A percentile compares a stretch with the other conserved stretches of the same genome.
Evolutionary conservation across 1,140 invertebrate genomes (phyloP).

Genomic region (Rhynchophorus ferrugineus): DNA sequence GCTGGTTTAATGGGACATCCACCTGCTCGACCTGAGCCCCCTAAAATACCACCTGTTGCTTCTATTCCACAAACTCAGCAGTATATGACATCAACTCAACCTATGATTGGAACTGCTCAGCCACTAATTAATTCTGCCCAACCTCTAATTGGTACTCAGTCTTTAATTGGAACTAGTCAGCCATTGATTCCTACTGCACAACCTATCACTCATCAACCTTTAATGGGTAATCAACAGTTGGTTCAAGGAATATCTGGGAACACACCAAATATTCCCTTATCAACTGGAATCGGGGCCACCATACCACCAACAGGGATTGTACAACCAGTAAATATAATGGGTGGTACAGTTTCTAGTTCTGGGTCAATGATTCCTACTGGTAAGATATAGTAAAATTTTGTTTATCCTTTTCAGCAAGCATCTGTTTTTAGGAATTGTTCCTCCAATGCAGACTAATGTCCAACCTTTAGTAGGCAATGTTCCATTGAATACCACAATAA

Average conservation of each 20-base stretch:
- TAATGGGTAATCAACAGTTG: slow-evolving; percentile 11
- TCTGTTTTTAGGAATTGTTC: slow-evolving; percentile 30
- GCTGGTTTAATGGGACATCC: slow-evolving; percentile 25
- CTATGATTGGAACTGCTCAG: slow-evolving; percentile 23
- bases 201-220: slow-evolving; percentile 1
- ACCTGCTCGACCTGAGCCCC: slow-evolving; percentile 45
- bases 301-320: slow-evolving; percentile 18
- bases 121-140: slow-evolving; percentile 15
- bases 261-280: slow-evolving; percentile 1
- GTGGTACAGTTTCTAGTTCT: slow-evolving; percentile 4
- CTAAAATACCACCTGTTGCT: slow-evolving; percentile 30
- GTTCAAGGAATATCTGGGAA: slow-evolving; percentile 9
- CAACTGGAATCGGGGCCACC: neutral
- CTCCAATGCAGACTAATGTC: slow-evolving; percentile 33
- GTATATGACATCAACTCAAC: slow-evolving; percentile 25
- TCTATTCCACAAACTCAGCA: slow-evolving; percentile 14
- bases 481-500: slow-evolving; percentile 22
- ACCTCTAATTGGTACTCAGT: slow-evolving; percentile 5
- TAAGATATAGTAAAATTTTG: slow-evolving; percentile 2
- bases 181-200: slow-evolving; percentile 7
- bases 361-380: slow-evolving; percentile 32
- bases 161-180: slow-evolving; percentile 10
- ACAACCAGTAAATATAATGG: slow-evolving; percentile 20
- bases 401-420: neutral
- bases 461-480: slow-evolving; percentile 11